Conservation (phyloP, 2,113 vertebrate species). For the Nibea coibor region DNA sequence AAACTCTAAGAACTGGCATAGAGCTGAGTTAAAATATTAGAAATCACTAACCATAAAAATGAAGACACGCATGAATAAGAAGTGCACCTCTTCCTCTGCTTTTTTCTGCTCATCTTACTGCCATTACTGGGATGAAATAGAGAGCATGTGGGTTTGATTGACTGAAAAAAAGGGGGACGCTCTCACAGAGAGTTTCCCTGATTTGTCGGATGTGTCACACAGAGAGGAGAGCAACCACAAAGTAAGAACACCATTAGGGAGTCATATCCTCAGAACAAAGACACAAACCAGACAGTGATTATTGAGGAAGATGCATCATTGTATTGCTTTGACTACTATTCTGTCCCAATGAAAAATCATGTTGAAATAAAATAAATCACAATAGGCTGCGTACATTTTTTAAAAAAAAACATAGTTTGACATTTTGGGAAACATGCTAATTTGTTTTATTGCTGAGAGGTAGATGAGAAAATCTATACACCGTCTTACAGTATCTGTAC, state of each 20-base stretch:
- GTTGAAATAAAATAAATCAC: background rate
- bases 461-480: background rate
- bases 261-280: background rate
- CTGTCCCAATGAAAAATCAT: background rate
- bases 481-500: background rate
- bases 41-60: slow-evolving; percentile 14
- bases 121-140: background rate
- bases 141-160: slow-evolving; percentile 11
- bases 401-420: background rate
- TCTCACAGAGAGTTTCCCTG: slow-evolving; percentile 9
- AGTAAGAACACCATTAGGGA: slow-evolving; percentile 1
- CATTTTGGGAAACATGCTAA: background rate
- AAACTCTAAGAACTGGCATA: background rate
- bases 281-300: background rate
- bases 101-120: slow-evolving; percentile 1
- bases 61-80: slow-evolving; percentile 1
- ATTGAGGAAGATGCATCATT: background rate
- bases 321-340: background rate
- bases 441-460: background rate
- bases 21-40: slow-evolving; percentile 8
- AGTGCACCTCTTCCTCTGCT: background rate
- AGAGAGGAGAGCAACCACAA: slow-evolving; percentile 15
- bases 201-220: slow-evolving; percentile 13
- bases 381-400: background rate
- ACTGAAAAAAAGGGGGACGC: slow-evolving; percentile 24